A percentile compares a stretch with the other conserved stretches of the same genome.
These are phyloP conservation scores for Calypte anna DNA, from an alignment of 2,113 vertebrate genomes.

Conservation along the genomic window DNA sequence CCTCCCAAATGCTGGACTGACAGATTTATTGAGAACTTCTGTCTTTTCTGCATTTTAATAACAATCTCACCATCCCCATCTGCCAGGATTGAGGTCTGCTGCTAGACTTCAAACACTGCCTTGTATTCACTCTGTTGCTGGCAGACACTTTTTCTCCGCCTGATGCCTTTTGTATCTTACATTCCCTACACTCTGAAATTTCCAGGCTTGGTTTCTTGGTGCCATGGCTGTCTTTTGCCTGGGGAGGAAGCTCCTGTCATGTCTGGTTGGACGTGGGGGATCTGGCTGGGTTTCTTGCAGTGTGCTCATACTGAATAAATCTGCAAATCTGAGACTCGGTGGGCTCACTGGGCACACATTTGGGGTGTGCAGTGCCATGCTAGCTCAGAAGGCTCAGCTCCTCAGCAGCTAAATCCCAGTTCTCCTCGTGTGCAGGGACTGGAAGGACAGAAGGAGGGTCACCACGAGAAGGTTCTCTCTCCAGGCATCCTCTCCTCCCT, in stretches of 20 bases:
- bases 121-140: not conserved
- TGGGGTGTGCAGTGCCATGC: fast-evolving
- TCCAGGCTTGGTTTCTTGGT: not conserved
- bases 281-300: not conserved
- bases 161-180: not conserved
- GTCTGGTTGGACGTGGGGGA: not conserved
- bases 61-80: slow-evolving; percentile 4
- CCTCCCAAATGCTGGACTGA: not conserved
- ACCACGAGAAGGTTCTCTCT: not conserved
- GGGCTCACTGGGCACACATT: fast-evolving
- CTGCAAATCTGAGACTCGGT: not conserved
- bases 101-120: not conserved
- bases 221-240: not conserved
- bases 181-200: not conserved
- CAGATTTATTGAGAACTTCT: slow-evolving; percentile 18
- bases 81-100: not conserved
- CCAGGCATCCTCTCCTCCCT: not conserved
- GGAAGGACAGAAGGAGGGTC: not conserved
- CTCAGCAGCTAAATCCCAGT: not conserved
- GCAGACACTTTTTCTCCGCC: not conserved
- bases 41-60: slow-evolving; percentile 28
- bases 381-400: not conserved
- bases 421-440: not conserved
- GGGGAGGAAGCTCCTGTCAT: not conserved
- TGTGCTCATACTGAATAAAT: not conserved